Conservation (phyloP, 2,888 invertebrate genomes). For the Heliconius ismenius region DNA sequence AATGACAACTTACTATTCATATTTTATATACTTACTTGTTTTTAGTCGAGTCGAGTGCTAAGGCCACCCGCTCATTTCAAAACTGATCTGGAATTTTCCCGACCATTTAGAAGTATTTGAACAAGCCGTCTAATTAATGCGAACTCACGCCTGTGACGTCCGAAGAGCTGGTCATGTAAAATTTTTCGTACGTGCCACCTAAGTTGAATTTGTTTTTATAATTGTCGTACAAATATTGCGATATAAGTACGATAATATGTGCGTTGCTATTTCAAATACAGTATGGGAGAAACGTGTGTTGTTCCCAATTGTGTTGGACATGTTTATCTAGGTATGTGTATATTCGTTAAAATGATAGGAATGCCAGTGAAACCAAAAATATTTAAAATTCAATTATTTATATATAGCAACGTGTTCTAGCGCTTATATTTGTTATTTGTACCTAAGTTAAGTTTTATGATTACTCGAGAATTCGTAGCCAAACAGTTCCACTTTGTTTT, state of each 20-base stretch:
- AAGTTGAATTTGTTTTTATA: conserved; percentile 62
- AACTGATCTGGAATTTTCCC: conserved; percentile 59
- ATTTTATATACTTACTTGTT: conserved; percentile 44
- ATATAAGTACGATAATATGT: conserved; percentile 45
- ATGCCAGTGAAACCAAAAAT: background rate
- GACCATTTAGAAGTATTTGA: conserved; percentile 57
- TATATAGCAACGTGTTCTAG: background rate
- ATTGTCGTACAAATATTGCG: conserved; percentile 65
- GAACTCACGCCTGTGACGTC: conserved; percentile 60
- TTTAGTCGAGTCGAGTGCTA: conserved; percentile 44
- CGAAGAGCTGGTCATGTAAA: conserved; percentile 55
- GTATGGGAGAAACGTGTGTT: conserved; percentile 41
- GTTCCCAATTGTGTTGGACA: conserved; percentile 41
- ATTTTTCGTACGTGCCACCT: conserved; percentile 61
- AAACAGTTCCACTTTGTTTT: conserved; percentile 28
- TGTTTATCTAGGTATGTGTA: conserved; percentile 36
- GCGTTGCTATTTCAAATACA: conserved; percentile 49
- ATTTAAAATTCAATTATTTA: background rate
- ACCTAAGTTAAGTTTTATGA: background rate
- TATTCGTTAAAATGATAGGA: background rate
- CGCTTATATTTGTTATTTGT: conserved; percentile 3
- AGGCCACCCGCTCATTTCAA: conserved; percentile 48
- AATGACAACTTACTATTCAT: conserved; percentile 38
- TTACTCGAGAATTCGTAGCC: conserved; percentile 15
- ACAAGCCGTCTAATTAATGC: conserved; percentile 71